Evolutionary conservation across 2,113 vertebrate genomes (phyloP).

Genomic region (Phalacrocorax pelagicus): DNA sequence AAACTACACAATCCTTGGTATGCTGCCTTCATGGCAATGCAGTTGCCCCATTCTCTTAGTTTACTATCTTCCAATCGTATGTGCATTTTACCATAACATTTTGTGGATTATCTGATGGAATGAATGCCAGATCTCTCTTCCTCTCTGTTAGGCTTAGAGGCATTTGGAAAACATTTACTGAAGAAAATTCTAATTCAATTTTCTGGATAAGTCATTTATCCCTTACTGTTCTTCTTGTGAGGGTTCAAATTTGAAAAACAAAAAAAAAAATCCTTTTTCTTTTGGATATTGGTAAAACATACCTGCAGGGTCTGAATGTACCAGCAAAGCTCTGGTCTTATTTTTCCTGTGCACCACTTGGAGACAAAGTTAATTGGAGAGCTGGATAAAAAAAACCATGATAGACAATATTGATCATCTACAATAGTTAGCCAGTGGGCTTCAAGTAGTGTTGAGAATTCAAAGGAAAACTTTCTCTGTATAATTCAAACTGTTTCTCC

Average conservation of each 20-base stretch:
- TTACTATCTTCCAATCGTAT: background rate
- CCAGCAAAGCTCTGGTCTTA: background rate
- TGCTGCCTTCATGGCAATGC: background rate
- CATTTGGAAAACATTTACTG: background rate
- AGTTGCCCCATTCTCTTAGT: background rate
- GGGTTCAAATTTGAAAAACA: background rate
- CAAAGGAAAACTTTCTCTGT: background rate
- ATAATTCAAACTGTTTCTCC: slow-evolving; percentile 21
- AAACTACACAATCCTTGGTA: background rate
- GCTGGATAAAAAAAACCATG: background rate
- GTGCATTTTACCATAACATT: background rate
- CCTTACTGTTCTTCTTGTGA: background rate
- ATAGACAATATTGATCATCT: background rate
- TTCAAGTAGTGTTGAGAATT: background rate
- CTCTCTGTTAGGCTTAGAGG: background rate
- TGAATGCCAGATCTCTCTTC: too few relatives aligned
- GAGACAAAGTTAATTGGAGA: background rate
- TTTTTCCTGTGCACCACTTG: background rate
- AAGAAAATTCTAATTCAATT: background rate
- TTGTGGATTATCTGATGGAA: background rate
- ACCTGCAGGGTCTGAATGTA: background rate
- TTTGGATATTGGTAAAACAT: background rate
- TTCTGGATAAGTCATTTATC: background rate
- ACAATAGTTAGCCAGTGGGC: background rate
- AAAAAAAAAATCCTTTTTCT: background rate